phyloP scores from a whole-genome alignment of 2,113 vertebrate genomes.

The Aphelocoma coerulescens region DNA sequence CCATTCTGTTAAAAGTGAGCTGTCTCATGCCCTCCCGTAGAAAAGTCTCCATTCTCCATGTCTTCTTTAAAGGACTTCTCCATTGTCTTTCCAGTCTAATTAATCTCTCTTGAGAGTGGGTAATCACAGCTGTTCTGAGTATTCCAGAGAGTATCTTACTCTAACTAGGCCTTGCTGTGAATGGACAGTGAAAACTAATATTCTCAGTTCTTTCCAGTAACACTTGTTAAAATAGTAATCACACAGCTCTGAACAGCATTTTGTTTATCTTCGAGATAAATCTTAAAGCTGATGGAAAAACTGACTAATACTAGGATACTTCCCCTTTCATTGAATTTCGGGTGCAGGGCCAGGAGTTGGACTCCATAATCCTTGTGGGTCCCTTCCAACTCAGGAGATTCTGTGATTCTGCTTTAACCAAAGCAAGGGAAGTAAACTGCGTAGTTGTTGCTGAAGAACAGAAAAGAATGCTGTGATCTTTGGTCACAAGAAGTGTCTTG shows the following conservation, averaged over 20 bases:
- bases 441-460: not conserved
- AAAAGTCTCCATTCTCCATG: not conserved
- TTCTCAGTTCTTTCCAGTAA: not conserved
- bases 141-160: not conserved
- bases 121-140: not conserved
- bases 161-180: not conserved
- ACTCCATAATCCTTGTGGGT: not conserved
- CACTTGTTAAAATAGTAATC: not conserved
- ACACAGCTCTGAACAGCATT: not conserved
- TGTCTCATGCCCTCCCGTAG: not conserved
- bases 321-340: not conserved
- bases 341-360: not conserved
- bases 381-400: not conserved
- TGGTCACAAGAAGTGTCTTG: not conserved
- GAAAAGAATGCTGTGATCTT: not conserved
- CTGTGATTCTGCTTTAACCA: not conserved
- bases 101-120: not conserved
- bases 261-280: not conserved
- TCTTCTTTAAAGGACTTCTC: not conserved
- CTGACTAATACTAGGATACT: not conserved
- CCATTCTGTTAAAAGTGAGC: not conserved
- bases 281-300: not conserved
- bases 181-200: not conserved
- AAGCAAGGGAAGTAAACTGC: not conserved
- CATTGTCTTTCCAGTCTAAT: not conserved